phyloP scores from a whole-genome alignment of 2,888 invertebrate species.

The Ophion ventricosus region DNA sequence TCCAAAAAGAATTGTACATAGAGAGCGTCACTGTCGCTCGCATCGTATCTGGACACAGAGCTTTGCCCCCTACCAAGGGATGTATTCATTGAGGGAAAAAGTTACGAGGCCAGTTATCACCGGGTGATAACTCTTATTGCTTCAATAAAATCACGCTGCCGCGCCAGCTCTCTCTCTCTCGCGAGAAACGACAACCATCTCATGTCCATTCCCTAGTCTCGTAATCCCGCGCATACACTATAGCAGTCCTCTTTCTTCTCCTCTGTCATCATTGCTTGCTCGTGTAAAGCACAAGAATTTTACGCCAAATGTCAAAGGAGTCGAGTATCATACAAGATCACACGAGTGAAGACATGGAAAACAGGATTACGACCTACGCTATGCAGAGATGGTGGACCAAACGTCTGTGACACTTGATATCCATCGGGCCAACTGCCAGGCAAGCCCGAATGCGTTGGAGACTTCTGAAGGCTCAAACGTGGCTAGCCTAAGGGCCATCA shows the following conservation, averaged over 20 bases:
- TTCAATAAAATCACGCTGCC: conserved; percentile 74
- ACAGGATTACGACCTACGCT: neutral
- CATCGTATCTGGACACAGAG: conserved; percentile 14
- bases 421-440: too few species aligned
- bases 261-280: conserved; percentile 23
- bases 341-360: neutral
- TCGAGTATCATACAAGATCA: neutral
- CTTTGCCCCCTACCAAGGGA: conserved; percentile 46
- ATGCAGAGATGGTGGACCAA: neutral
- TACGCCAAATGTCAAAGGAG: neutral
- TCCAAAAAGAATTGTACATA: conserved; percentile 10
- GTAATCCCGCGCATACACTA: conserved; percentile 2
- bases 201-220: conserved; percentile 22
- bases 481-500: too few species aligned
- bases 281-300: conserved; percentile 26
- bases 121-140: conserved; percentile 78
- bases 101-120: conserved; percentile 77
- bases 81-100: conserved; percentile 69
- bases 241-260: conserved; percentile 17
- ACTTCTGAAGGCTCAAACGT: too few species aligned
- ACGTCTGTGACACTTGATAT: neutral
- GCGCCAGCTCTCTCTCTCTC: conserved; percentile 56
- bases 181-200: conserved; percentile 44
- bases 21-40: neutral
- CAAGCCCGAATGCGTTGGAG: too few species aligned